Conservation (phyloP, 2,797 vertebrate species). For the Chromobotia macracanthus region DNA sequence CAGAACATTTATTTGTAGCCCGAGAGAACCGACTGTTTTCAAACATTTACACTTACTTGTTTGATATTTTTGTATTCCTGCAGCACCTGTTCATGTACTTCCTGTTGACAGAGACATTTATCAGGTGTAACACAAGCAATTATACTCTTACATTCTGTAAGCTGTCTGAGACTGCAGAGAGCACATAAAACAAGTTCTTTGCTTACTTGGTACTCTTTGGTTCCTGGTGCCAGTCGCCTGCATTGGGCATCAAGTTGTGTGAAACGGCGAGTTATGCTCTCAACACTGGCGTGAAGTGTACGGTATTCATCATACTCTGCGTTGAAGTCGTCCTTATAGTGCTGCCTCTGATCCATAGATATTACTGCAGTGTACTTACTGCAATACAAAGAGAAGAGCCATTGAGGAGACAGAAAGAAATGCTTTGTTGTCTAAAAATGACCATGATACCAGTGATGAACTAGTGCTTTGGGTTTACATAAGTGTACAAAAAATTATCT, state of each 20-base stretch:
- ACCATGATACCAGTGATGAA: too few species aligned
- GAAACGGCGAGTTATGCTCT: conserved; percentile 82
- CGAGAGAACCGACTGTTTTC: neutral
- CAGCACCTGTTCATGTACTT: conserved; percentile 84
- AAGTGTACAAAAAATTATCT: neutral
- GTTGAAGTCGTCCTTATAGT: conserved; percentile 89
- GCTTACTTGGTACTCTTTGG: conserved; percentile 75
- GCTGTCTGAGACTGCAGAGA: neutral
- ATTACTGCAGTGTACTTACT: conserved; percentile 86
- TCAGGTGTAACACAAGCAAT: neutral
- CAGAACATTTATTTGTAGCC: neutral
- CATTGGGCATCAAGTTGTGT: conserved; percentile 79
- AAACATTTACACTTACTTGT: conserved; percentile 74
- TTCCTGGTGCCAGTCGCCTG: conserved; percentile 80
- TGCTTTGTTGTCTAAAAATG: too few species aligned
- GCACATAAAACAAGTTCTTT: neutral
- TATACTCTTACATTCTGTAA: too few species aligned
- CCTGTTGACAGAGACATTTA: conserved; percentile 68
- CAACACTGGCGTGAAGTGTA: conserved; percentile 81
- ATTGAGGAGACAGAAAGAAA: neutral
- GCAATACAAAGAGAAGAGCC: conserved; percentile 19
- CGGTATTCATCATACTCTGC: conserved; percentile 90
- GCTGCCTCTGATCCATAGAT: conserved; percentile 85
- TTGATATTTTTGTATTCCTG: conserved; percentile 89
- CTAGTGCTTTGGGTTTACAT: neutral